Base-by-base conservation (phyloP, 2,888 invertebrate genomes). In the Eristalis tenax region DNA sequence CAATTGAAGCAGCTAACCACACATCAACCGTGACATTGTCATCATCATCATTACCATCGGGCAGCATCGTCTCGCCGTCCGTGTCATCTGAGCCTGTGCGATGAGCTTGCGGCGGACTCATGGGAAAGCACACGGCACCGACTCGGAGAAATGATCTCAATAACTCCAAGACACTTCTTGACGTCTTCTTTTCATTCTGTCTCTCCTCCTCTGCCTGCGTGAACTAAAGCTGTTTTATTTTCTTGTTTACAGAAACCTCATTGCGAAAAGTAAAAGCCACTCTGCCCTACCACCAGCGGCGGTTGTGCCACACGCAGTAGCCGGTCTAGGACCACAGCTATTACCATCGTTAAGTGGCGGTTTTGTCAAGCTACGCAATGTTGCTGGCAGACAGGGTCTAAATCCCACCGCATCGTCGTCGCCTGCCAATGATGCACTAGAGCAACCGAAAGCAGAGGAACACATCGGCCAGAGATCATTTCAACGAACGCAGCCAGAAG, bases 231-330 rank as follows among this genome's bases (percentile, higher is more conserved):
- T 84, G 11, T 50, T 23, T 57, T 35, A 64, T 69, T 23, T 32
- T 43, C 22, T 78, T 64, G 15, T 22, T 90, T 90, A 69, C 91
- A 92, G 92, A 87, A 92, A 90, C 89, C 90, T 91, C 88, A 91
- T 93, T 89, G 91, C 93, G 69, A 93, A 93, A 91, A 93, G 93
- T 90, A 93, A 93, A 90, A 93, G 93, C 91, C 91, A 93, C 89
- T 93, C 93, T 89, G 90, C 91, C 83, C 89, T 91, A 61, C 90
- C 90, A 77, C 90, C 91, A 82, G 89, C 88, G 28, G 56, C 89
- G 66, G 87, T 90, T 84, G 43, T 59, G 38, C 32, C 79, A 70
- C 23, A 63, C 80, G 38, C 69, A 61, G 3, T 57, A 38, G 11
- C 50, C 40, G 65, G 71, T 69, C 89, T 91, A 90, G 92, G 91